Base-by-base conservation (phyloP, 1,140 invertebrate genomes). In the Heterodera schachtii region DNA sequence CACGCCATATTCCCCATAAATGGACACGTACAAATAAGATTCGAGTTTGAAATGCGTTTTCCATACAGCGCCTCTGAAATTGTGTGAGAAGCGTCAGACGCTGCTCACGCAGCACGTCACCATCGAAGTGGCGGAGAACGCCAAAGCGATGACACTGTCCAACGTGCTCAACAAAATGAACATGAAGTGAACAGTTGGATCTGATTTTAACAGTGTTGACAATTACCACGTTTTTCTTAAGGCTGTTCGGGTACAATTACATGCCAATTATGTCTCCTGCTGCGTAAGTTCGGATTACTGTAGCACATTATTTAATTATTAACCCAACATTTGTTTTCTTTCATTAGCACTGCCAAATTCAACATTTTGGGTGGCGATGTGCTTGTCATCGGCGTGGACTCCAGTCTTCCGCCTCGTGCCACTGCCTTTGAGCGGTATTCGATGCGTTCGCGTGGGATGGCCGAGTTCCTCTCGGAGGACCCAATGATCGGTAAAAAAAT, bases 81-180 rank as follows among this genome's bases (percentile, higher is more conserved):
- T 78, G n/a, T 52, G 46, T 19, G 82, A 83, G 47, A 44, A 49
- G 67, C 73, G 76, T 46, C 69, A 49, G 9, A 66, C 11, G 21
- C 46, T 78, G 8, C 77, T 78, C 13, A 78, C 77, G 3, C 77
- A 78, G 70, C 77, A 78, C 43, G 67, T 83, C n/a, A 83, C 83
- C 43, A 4, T 46, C 21, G 82, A 83, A 19, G 71, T 73, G 60
- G 46, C 73, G 9, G 31, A 41, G 7, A 83, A 73, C 21, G 73
- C 67, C 13, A 75, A 78, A 16, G 31, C 67, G 19, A 71, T 73
- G 44, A 82, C 82, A 43, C 66, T 75, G 41, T 43, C 52, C 9
- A 83, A 83, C 57, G 73, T 83, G 31, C 67, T 84, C 11, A 52
- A 57, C 41, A 83, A 83, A 46, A 83, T 77, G 46, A 83, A 83